phyloP scores from a whole-genome alignment of 1,140 invertebrate species.

The Drosophila repleta region DNA sequence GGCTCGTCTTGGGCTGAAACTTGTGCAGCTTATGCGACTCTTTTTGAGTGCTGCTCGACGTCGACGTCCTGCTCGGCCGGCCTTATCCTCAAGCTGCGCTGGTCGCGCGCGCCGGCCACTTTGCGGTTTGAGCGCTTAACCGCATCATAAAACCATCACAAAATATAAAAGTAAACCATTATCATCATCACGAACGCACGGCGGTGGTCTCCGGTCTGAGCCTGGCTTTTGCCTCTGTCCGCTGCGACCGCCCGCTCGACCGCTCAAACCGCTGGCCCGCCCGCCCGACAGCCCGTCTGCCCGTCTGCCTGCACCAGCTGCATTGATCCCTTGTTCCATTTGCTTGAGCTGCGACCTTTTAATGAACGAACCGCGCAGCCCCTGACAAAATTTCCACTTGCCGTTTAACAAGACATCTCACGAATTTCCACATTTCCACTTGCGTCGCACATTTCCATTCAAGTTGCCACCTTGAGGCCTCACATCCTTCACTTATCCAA shows the following conservation, averaged over 20 bases:
- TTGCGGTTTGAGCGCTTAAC: conserved; percentile 80
- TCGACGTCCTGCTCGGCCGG: conserved; percentile 17
- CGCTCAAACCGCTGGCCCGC: conserved; percentile 14
- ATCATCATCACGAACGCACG: conserved; percentile 73
- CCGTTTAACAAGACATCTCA: conserved; percentile 6
- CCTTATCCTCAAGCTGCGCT: conserved; percentile 25
- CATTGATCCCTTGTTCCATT: conserved; percentile 56
- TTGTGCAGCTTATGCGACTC: conserved; percentile 73
- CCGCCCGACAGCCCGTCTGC: conserved; percentile 13
- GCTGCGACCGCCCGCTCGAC: conserved; percentile 11
- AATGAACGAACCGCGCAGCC: conserved; percentile 57
- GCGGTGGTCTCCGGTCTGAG: conserved; percentile 37
- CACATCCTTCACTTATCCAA: no score
- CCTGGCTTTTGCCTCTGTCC: conserved; percentile 20
- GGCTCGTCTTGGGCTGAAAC: conserved; percentile 45
- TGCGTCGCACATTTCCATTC: conserved; percentile 14
- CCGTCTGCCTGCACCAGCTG: conserved; percentile 38
- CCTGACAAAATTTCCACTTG: conserved; percentile 27
- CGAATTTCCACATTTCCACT: conserved; percentile 21
- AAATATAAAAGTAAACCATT: conserved; percentile 78
- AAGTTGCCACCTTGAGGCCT: background rate
- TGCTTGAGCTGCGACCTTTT: conserved; percentile 29
- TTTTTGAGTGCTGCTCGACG: conserved; percentile 28
- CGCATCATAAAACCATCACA: conserved; percentile 81
- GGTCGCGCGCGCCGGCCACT: conserved; percentile 64